Evolutionary conservation across 2,797 vertebrate genomes (phyloP), one percentile per base, ranked within the genome.

Genomic region (Lates japonicus): DNA sequence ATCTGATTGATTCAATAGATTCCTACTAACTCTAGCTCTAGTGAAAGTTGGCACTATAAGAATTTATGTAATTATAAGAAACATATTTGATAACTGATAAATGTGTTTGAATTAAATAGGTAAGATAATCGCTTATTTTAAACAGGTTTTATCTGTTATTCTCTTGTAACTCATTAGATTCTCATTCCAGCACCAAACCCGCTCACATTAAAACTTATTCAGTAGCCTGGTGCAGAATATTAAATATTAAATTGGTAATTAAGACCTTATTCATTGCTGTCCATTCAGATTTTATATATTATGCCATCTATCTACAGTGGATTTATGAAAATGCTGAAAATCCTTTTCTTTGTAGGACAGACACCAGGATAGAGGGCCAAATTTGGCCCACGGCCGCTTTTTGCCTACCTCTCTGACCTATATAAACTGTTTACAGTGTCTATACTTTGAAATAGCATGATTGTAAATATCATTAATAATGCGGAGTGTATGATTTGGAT

Each of bases 391-490:
- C 48, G 11, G 33, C 46, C 73, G 37, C 48, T 73, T 66, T 78
- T 81, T 87, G 70, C 73, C 51, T 25, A 82, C 55, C n/a, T n/a
- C 70, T 62, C 72, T 81, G 25, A 8, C 31, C 0, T n/a, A n/a
- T 73, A 1, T 48, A 59, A 76, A 78, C 13, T 69, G 17, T 44
- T 42, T 41, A 39, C 12, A 58, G n/a, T 41, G 19, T 76, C 25
- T 62, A 20, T 52, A 55, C 79, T 76, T 67, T 67, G 4, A 82
- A 81, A 63, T 41, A 59, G 86, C 87, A 91, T 93, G 87, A 70
- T 69, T 64, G 22, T 57, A n/a, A 60, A 25, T 31, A 42, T 70
- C 61, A 25, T 39, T 49, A 78, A 31, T 76, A 46, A 83, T 78
- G 25, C 52, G 42, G 49, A 51, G 51, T 79, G 68, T 78, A n/a